phyloP scores from a whole-genome alignment of 2,888 invertebrate genomes.

The Cephus nigrinus region DNA sequence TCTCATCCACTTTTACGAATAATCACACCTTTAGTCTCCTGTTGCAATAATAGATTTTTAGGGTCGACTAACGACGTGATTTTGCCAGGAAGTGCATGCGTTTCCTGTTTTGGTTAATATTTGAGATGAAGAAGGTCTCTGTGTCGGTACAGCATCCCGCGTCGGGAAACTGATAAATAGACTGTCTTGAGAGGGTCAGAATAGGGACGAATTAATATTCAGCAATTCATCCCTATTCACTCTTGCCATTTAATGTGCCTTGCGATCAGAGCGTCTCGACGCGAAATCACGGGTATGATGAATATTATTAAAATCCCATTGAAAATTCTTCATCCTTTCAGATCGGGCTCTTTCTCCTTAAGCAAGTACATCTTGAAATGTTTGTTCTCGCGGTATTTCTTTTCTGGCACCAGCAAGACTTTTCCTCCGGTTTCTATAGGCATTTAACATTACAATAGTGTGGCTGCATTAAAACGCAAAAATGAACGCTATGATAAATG shows the following conservation, averaged over 20 bases:
- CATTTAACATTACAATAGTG: neutral
- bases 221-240: neutral
- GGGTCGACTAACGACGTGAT: constrained; percentile 14
- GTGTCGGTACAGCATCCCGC: neutral
- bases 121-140: constrained; percentile 5
- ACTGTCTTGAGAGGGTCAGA: neutral
- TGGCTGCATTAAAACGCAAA: neutral
- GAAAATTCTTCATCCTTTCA: neutral
- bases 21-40: neutral
- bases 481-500: neutral
- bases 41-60: neutral
- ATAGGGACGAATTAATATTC: constrained; percentile 27
- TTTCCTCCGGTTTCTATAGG: neutral
- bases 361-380: neutral
- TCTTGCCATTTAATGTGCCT: neutral
- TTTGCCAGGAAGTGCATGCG: constrained; percentile 1
- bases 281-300: neutral
- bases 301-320: neutral
- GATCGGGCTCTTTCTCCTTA: neutral
- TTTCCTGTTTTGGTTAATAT: constrained; percentile 24
- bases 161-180: neutral
- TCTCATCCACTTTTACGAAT: neutral
- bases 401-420: neutral
- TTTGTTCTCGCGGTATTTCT: neutral
- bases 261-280: neutral